Base-by-base conservation (phyloP, 2,113 vertebrate species). In the Gila orcuttii region DNA sequence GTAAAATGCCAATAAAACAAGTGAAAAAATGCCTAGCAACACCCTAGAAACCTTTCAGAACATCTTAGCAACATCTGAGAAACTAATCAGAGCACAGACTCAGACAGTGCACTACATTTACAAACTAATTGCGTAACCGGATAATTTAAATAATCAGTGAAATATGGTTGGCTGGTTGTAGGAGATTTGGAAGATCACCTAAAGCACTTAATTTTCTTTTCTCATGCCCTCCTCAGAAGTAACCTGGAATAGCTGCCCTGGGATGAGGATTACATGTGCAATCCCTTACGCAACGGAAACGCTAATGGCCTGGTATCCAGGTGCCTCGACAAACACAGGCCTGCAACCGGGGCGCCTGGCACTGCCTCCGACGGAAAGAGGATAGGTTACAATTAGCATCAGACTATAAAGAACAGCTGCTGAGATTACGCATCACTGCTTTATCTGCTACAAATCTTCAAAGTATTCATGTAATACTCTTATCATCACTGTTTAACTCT, bases 241-340 rank as follows among this genome's bases (percentile, higher is more conserved):
- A 87, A 87, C 94, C 93, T 90, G 87, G 91, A 94, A 94, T 92
- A 93, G 90, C 88, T 93, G 91, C 91, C 90, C 92, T 57, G 50
- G 50, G 81, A 8, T 83, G 64, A 52, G 90, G 94, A 94, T 94
- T 93, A 94, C 83, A 73, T 15, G 13, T 81, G 81, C 91, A 91
- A 94, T 94, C 93, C 90, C 86, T 92, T 92, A 95, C 74, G 87
- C 86, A 89, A 92, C 4, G 87, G 91, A 93, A 92, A 87, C n/a
- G 6, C 47, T 3, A 50, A 73, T 52, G 17, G 74, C 83, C 62
- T 42, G 77, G 66, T 74, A 86, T 88, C 33, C 13, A 23, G 84
- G 87, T n/a, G 90, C 90, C 33, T 83, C 36, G 74, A 86, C 39
- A 50, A 60, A 45, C 69, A 73, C 23, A 66, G 85, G 8, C 76